Base-by-base conservation (phyloP, 2,888 invertebrate genomes). In the Xanthia icteritia region DNA sequence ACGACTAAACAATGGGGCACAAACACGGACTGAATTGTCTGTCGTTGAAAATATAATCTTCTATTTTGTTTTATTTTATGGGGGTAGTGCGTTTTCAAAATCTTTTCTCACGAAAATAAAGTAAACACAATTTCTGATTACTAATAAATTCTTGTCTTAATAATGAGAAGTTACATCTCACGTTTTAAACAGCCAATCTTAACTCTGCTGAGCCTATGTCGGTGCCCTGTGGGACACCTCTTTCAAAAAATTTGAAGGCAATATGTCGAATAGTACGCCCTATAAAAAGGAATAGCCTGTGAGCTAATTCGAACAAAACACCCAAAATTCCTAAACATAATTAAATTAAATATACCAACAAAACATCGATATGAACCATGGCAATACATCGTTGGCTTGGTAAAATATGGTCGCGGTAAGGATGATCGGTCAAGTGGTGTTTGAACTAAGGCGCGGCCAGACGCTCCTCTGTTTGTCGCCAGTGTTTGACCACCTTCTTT, bases 401-500 rank as follows among this genome's bases (percentile, higher is more conserved):
- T 90, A 89, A 91, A 91, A 92, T 91, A 91, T 91, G 89, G 83
- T 83, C 81, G 86, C 79, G 80, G 88, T 87, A 91, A 92, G 91
- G 92, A 93, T 93, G 94, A 94, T 96, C 94, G 95, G 94, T 96
- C 93, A 94, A 96, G 95, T 95, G 92, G 91, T 94, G 94, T 93
- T 94, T 94, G 93, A 90, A 88, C 88, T 90, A 87, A 92, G 93
- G 94, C 90, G 94, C 92, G 94, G 91, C 86, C 88, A 87, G 93
- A 89, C 95, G 91, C 96, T 89, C 96, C 96, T 92, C 84, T 96
- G 93, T 96, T 96, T 96, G 94, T 91, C 66, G 81, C 89, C 87
- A 81, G 83, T 95, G 96, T 95, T 95, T 96, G 94, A 93, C 90
- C 93, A 92, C 86, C 87, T 94, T 95, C 95, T 96, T 96, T 96